Evolutionary conservation across 2,797 vertebrate species (phyloP).

Genomic region (Botia kubotai): DNA sequence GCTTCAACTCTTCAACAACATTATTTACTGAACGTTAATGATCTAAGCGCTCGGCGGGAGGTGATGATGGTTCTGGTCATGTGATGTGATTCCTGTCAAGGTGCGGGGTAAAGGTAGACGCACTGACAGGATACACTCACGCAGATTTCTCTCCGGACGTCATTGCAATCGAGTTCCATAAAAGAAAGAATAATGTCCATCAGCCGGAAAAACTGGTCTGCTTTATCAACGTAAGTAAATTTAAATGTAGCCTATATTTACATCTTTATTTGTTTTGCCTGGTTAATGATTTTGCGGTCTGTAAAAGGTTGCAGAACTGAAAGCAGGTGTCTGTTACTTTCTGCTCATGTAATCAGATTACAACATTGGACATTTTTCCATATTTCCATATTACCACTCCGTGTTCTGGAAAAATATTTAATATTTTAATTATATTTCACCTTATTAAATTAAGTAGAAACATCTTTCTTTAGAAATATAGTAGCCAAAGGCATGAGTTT

Average conservation of each 20-base stretch:
- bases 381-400: too few relatives aligned
- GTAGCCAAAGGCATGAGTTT: not conserved
- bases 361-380: not conserved
- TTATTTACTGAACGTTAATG: too few relatives aligned
- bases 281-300: not conserved
- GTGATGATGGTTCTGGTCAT: constrained; percentile 73
- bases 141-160: not conserved
- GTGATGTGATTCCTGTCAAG: constrained; percentile 75
- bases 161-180: not conserved
- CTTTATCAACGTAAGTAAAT: constrained; percentile 87
- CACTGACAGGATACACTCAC: constrained; percentile 51
- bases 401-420: too few relatives aligned
- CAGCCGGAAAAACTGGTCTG: constrained; percentile 89
- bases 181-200: constrained; percentile 77
- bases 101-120: constrained; percentile 84
- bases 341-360: not conserved
- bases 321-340: not conserved
- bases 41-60: constrained; percentile 47
- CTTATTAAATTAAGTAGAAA: too few relatives aligned
- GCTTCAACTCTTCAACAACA: too few relatives aligned
- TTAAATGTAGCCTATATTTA: not conserved
- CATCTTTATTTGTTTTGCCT: not conserved
- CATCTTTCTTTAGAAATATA: not conserved
- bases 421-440: not conserved
- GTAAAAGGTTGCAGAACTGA: not conserved